Evolutionary conservation across 2,888 invertebrate genomes (phyloP), one percentile per base, ranked within the genome.

Genomic region (Dione vanillae): DNA sequence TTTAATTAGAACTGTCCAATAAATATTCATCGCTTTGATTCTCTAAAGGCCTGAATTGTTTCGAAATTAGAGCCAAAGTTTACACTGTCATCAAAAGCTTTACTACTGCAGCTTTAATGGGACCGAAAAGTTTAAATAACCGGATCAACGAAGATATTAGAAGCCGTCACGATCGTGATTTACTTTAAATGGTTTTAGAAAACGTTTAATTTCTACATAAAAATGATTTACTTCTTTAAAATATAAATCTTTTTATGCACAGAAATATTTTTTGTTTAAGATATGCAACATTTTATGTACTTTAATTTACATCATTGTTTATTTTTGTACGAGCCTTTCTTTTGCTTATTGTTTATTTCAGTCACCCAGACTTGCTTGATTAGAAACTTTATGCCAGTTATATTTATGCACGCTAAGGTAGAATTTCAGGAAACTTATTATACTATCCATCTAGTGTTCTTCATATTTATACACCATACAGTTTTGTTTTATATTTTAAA

Each of bases 21-120:
- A 87, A 86, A 88, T 87, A 87, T 87, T 85, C 83, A 87, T 83
- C 82, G 80, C 78, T 82, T 80, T 81, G 83, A 85, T 85, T 86
- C 84, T 76, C 78, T 76, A 82, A 80, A 78, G 80, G 70, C 78
- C 73, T 67, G 73, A 71, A 76, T 79, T 78, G 80, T 82, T 83
- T 73, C 79, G 76, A 82, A 84, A 83, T 84, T 80, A 80, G 79
- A 82, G 75, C 74, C 73, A 70, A 78, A 77, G 79, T 82, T 78
- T 78, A 74, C 73, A 72, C 69, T 72, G 72, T 64, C 69, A 74
- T 78, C 74, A 69, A 81, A 79, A 71, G 74, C 70, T 78, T 79
- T 76, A 75, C 62, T 71, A 69, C 65, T 72, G 66, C 61, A 61
- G 65, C 71, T 64, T 72, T 71, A 71, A 69, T 71, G 65, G 61